Evolutionary conservation across 1,140 invertebrate genomes (phyloP).

Genomic region (Druon quercuslanigerum): DNA sequence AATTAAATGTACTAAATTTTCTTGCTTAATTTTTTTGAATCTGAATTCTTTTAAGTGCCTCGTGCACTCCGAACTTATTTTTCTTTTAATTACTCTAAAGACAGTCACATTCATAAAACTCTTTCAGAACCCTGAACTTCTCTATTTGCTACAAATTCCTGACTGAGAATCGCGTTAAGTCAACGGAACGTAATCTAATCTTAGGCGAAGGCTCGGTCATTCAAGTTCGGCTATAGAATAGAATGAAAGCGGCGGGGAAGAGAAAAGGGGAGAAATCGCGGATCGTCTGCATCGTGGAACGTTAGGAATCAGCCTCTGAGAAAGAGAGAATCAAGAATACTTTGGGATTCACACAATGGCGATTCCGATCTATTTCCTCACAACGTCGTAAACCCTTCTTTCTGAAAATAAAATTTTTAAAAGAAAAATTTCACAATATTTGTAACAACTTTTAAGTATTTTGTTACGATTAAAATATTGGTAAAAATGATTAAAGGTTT

Average conservation of each 20-base stretch:
- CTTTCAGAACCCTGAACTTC: not conserved
- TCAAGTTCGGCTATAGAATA: constrained; percentile 52
- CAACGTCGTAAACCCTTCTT: too few species aligned
- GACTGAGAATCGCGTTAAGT: constrained; percentile 17
- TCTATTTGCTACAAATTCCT: constrained; percentile 4
- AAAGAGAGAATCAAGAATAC: not conserved
- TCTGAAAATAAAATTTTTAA: too few species aligned
- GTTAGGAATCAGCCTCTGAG: constrained; percentile 46
- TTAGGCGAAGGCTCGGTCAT: constrained; percentile 54
- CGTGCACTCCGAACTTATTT: too few species aligned
- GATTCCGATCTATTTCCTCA: too few species aligned
- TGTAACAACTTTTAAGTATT: too few species aligned
- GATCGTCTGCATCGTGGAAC: constrained; percentile 46
- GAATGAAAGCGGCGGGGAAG: constrained; percentile 36
- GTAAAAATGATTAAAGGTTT: too few species aligned
- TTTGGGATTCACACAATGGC: not conserved
- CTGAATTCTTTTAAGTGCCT: not conserved
- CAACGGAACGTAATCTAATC: constrained; percentile 47
- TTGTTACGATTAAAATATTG: too few species aligned
- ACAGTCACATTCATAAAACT: too few species aligned
- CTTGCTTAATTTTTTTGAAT: too few species aligned
- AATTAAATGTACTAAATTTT: too few species aligned
- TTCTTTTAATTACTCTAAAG: too few species aligned
- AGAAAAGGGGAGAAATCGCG: constrained; percentile 9
- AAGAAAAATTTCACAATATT: too few species aligned